Conservation (phyloP, 2,888 invertebrate species). For the Aleiodes alternator region DNA sequence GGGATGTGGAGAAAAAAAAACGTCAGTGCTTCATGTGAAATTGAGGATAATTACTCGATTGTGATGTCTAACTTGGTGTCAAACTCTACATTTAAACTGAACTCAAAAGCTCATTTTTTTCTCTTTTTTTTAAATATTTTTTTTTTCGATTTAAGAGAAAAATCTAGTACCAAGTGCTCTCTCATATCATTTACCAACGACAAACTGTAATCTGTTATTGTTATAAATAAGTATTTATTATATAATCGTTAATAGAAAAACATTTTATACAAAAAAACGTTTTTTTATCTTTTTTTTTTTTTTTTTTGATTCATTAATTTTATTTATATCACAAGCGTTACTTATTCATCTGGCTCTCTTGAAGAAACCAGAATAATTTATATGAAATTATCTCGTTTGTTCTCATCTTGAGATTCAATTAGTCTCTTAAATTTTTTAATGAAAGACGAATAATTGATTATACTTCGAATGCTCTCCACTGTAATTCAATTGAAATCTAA, state of each 20-base stretch:
- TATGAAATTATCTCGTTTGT: neutral
- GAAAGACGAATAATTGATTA: neutral
- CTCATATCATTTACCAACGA: conserved; percentile 37
- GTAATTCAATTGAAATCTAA: no score
- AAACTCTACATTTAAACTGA: conserved; percentile 3
- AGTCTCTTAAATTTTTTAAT: conserved; percentile 2
- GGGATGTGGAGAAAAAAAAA: neutral
- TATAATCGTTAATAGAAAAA: conserved; percentile 70
- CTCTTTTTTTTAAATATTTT: neutral
- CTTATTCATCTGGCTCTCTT: conserved; percentile 53
- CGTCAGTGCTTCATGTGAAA: neutral
- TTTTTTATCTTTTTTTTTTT: neutral
- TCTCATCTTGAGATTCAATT: neutral
- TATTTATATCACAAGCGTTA: conserved; percentile 64
- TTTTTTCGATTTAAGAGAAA: neutral
- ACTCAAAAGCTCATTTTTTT: conserved; percentile 20
- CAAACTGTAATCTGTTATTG: conserved; percentile 62
- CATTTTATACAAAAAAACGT: conserved; percentile 64
- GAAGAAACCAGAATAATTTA: conserved; percentile 33
- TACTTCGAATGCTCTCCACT: no score
- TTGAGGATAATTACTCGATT: conserved; percentile 16
- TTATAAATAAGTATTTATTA: conserved; percentile 74
- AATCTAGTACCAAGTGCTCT: conserved; percentile 6
- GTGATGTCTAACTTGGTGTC: conserved; percentile 10
- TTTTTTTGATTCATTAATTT: conserved; percentile 49